Conservation (phyloP, 1,140 invertebrate species). For the Drosophila sulfurigaster region DNA sequence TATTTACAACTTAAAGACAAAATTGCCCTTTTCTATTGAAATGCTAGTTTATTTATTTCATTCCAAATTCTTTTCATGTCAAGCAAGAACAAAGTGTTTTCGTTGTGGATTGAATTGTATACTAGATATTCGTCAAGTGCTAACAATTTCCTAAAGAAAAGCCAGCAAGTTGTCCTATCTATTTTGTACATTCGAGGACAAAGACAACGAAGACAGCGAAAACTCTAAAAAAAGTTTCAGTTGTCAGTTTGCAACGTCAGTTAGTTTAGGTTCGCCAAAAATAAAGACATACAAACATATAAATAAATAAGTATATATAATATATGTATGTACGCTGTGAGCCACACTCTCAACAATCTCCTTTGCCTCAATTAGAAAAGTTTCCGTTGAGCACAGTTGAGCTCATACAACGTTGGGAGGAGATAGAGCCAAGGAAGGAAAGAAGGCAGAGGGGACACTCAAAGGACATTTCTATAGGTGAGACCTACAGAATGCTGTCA, state of each 20-base stretch:
- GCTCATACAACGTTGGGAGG: conserved; percentile 2
- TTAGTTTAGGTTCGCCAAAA: neutral
- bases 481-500: conserved; percentile 11
- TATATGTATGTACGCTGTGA: conserved; percentile 23
- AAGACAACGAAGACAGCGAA: conserved; percentile 6
- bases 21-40: too few species aligned
- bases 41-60: neutral
- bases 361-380: conserved; percentile 72
- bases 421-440: neutral
- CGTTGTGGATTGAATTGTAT: neutral
- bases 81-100: neutral
- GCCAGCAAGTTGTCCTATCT: conserved; percentile 27
- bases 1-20: too few species aligned
- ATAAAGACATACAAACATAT: neutral
- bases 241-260: conserved; percentile 7
- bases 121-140: neutral
- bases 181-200: conserved; percentile 17
- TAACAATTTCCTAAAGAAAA: neutral
- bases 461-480: conserved; percentile 17
- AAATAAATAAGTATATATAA: conserved; percentile 29
- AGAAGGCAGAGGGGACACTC: neutral
- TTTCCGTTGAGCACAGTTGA: conserved; percentile 51
- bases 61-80: neutral
- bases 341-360: conserved; percentile 57
- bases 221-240: conserved; percentile 23